phyloP scores from a whole-genome alignment of 2,113 vertebrate species.

The Camelus bactrianus region DNA sequence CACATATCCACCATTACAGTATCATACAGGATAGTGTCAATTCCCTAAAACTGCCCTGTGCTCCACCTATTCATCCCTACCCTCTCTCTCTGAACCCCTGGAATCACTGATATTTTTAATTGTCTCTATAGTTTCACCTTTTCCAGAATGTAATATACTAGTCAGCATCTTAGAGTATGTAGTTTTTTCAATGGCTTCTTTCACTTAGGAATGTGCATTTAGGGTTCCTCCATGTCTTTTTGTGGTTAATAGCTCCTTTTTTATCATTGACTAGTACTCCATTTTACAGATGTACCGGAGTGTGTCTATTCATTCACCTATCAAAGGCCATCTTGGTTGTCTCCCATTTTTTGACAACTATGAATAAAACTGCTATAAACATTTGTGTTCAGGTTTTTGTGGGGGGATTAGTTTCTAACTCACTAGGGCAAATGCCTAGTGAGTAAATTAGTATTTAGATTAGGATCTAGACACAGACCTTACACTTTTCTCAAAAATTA shows the following conservation, averaged over 20 bases:
- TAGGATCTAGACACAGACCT: not conserved
- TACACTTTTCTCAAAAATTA: not conserved
- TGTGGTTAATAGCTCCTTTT: not conserved
- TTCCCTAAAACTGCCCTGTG: not conserved
- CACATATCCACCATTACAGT: not conserved
- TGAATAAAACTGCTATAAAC: not conserved
- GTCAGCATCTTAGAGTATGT: not conserved
- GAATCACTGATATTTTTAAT: not conserved
- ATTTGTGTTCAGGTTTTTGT: not conserved
- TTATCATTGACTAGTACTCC: not conserved
- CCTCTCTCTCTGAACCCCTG: not conserved
- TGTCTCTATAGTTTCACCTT: not conserved
- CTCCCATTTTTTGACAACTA: not conserved
- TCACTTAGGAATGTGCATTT: not conserved
- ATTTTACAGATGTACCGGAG: not conserved
- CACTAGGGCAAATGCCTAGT: not conserved
- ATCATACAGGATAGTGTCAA: not conserved
- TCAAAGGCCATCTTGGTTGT: not conserved
- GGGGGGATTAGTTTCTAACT: not conserved
- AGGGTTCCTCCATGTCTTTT: not conserved
- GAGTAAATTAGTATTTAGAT: not conserved
- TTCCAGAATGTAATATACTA: not conserved
- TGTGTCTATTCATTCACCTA: not conserved
- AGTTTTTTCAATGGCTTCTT: not conserved
- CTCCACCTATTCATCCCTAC: not conserved